Evolutionary conservation across 1,140 invertebrate genomes (phyloP).

Genomic region (Papilio dardanus): DNA sequence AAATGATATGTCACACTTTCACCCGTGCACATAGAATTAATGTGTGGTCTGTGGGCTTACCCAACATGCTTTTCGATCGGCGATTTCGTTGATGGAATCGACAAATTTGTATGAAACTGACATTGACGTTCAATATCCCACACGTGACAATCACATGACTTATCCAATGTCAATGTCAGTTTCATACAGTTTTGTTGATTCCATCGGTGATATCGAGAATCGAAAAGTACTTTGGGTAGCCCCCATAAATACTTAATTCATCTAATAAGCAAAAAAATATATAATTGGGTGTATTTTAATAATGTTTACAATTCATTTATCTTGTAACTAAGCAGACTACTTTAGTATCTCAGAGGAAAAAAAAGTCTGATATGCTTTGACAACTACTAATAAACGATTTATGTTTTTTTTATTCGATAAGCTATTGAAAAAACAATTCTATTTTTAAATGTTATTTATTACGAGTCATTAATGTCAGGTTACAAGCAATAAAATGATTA

Average conservation of each 20-base stretch:
- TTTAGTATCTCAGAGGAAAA: conserved; percentile 25
- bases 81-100: too few species aligned
- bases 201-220: too few species aligned
- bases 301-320: conserved; percentile 30
- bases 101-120: too few species aligned
- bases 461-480: conserved; percentile 22
- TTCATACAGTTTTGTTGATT: too few species aligned
- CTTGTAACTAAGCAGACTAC: conserved; percentile 31
- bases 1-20: neutral
- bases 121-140: too few species aligned
- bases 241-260: neutral
- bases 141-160: too few species aligned
- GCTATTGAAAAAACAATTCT: conserved; percentile 29
- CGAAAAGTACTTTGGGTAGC: too few species aligned
- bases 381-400: conserved; percentile 17
- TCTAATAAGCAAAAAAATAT: neutral
- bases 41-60: too few species aligned
- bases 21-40: neutral
- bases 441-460: conserved; percentile 32
- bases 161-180: too few species aligned
- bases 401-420: conserved; percentile 29
- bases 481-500: conserved; percentile 24
- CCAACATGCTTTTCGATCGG: too few species aligned
- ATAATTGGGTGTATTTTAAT: conserved; percentile 11
- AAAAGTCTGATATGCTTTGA: conserved; percentile 15